Conservation (phyloP, 1,140 invertebrate species). For the Aleiodes sp. region DNA sequence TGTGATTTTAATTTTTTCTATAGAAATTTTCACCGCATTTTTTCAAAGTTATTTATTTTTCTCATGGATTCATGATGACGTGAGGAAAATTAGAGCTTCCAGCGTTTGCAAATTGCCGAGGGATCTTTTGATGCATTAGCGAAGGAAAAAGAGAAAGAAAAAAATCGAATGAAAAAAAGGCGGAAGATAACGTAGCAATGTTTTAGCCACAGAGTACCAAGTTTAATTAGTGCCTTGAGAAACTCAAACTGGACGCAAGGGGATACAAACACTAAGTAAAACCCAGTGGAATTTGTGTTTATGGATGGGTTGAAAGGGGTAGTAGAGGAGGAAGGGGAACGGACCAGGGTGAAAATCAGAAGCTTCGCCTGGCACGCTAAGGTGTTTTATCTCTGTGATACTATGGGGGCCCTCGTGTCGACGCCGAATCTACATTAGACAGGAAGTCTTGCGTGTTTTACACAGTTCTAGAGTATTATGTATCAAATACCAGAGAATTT, state of each 20-base stretch:
- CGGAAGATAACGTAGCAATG: not conserved
- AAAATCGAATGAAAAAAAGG: too few relatives aligned
- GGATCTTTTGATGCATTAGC: not conserved
- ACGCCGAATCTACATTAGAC: conserved; percentile 7
- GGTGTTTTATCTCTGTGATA: conserved; percentile 12
- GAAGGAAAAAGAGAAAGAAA: not conserved
- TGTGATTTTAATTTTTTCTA: too few relatives aligned
- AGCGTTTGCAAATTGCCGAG: not conserved
- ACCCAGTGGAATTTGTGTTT: conserved; percentile 8
- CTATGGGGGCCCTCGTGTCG: conserved; percentile 3
- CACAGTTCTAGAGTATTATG: not conserved
- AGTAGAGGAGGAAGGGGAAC: not conserved
- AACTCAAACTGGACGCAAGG: not conserved
- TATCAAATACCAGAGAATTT: not conserved
- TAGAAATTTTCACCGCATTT: too few relatives aligned
- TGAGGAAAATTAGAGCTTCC: not conserved
- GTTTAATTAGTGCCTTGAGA: conserved; percentile 8
- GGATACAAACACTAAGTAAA: not conserved
- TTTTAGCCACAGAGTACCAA: not conserved
- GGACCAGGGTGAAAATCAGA: conserved; percentile 4
- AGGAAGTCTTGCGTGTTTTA: conserved; percentile 13
- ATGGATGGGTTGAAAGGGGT: not conserved
- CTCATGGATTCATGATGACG: not conserved
- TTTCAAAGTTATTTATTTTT: too few relatives aligned
- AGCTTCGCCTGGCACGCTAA: conserved; percentile 11